Evolutionary conservation across 2,113 vertebrate species (phyloP), one percentile per base, ranked within the genome.

Genomic region (Thryonomys swinderianus): DNA sequence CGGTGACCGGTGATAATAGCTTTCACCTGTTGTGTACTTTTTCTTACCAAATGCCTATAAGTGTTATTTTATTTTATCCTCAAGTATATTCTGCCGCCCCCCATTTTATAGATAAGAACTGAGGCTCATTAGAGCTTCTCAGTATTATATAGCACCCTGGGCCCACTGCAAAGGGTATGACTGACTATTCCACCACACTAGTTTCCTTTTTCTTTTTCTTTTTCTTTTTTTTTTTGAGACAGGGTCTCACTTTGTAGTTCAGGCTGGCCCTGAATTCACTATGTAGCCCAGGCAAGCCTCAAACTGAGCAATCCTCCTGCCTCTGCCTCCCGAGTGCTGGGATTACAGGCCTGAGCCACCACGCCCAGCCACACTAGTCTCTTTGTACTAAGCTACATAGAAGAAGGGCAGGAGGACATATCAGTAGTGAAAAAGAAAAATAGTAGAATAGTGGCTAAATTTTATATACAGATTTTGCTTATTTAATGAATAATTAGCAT

Each of bases 71-170:
- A 62, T 40, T 95, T 94, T 86, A 82, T 34, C 71, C 78, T 76
- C 66, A 85, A 85, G 25, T 59, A n/a, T 61, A 17, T 87, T 76
- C 57, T 9, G n/a, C n/a, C n/a, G n/a, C n/a, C n/a, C 40, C n/a
- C 59, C 53, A 69, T 62, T 86, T 67, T 61, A 87, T 20, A 89
- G 18, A 93, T 12, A 85, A 91, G 45, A 94, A 74, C 23, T 57
- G 30, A 85, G 37, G 42, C 23, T 76, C 37, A 82, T n/a, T 80
- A 61, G 76, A 86, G 67, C 34, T 71, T 13, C 20, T n/a, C 17
- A 23, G 45, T 5, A 25, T 69, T 87, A 42, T 51, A 37, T 13
- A 25, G 57, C 27, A 45, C 53, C 66, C 42, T 32, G 16, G 27
- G 86, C 55, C 34, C 17, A 34, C 25, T 64, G 34, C 78, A 37